Evolutionary conservation across 2,113 vertebrate species (phyloP), one percentile per base, ranked within the genome.

Genomic region (Lontra canadensis): DNA sequence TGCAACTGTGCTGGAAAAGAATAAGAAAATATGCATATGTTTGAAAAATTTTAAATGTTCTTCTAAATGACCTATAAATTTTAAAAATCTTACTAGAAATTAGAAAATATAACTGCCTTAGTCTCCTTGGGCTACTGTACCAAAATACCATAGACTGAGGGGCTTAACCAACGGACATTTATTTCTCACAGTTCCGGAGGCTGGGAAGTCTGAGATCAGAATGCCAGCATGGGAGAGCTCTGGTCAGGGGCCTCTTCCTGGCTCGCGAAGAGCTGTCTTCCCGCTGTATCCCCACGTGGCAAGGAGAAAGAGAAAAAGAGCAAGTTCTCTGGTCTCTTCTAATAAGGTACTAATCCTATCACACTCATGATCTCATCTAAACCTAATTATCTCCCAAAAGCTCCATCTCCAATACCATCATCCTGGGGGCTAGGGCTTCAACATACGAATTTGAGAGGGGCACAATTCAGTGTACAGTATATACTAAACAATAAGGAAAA

Each of bases 11-110:
- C 34, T 91, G 1, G 31, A 94, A 55, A 97, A 96, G 20, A 95
- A 82, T 78, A 63, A 81, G 69, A 88, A 95, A 91, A 78, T 65
- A 93, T 4, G 10, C 9, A 23, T 42, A n/a, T 61, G 18, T 80
- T 63, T 61, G 13, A 14, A 94, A 88, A 93, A 49, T 69, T 85
- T 34, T n/a, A 88, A 97, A 47, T 63, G 47, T 83, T 85, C 57
- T 93, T 95, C 83, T 92, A 76, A 91, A 91, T 57, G 59, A 85
- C 78, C 55, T 96, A 76, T 0, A 55, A 87, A 74, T 71, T 49
- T 88, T 88, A 91, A 63, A 59, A 86, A 96, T 74, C 34, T 81
- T 73, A 91, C 71, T 65, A 6, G 26, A 90, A 96, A 96, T 80
- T 57, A 82, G 44, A 92, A 95, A 92, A 39, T 23, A 80, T 9